Conservation (phyloP, 2,797 vertebrate genomes). For the Xerus rutilus region DNA sequence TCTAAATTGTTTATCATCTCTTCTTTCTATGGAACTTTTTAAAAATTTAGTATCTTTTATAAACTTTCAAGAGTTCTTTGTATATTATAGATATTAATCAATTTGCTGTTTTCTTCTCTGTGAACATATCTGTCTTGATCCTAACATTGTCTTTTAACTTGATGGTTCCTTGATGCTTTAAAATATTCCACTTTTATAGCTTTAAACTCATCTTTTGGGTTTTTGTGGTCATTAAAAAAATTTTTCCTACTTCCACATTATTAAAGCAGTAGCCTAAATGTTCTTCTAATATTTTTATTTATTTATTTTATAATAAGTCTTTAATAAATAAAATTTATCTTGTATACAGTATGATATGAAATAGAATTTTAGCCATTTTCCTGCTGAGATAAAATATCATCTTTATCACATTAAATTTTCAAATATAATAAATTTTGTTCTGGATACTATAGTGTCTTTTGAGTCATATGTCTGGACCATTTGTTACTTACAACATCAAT, state of each 20-base stretch:
- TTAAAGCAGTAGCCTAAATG: background rate
- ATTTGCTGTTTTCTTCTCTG: background rate
- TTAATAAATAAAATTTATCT: conserved; percentile 2
- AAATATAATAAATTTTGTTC: conserved; percentile 16
- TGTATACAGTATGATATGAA: background rate
- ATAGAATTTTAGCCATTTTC: background rate
- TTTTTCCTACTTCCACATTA: background rate
- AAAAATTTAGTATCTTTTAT: background rate
- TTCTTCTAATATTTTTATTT: background rate
- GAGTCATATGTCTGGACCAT: background rate
- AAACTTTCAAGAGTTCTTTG: background rate
- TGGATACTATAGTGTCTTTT: background rate
- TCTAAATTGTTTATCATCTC: conserved; percentile 6
- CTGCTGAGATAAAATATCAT: background rate
- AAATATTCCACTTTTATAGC: conserved; percentile 22
- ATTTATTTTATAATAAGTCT: conserved; percentile 31
- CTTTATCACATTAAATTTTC: conserved; percentile 22
- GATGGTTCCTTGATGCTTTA: background rate
- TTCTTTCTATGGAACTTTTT: background rate
- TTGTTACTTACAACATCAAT: background rate
- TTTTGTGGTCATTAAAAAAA: background rate
- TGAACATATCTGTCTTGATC: background rate
- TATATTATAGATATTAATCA: background rate
- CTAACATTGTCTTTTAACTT: background rate
- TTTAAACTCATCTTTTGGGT: background rate